Evolutionary conservation across 1,140 invertebrate species (phyloP), one percentile per base, ranked within the genome.

Genomic region (Artemia franciscana): DNA sequence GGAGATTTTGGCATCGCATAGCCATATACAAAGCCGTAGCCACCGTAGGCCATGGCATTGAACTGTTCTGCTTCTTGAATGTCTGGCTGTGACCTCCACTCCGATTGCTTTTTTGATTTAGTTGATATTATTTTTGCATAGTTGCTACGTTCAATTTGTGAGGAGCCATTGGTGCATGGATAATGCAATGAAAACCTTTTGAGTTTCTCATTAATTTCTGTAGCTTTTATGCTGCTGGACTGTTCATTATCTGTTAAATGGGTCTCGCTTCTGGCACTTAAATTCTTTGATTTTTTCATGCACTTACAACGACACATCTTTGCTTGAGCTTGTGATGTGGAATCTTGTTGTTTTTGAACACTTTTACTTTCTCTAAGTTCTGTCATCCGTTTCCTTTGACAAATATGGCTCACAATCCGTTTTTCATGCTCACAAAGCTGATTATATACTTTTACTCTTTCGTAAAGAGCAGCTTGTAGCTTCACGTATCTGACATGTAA

Each of bases 401-500:
- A 60, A 7, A 60, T 23, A 2, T 18, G 26, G 23, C 68, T 62
- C 51, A 75, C 60, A 24, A 92, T 76, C 68, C 90, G 84, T 62
- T 84, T 79, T 73, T 93, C 90, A 39, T 85, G 78, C 25, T 88
- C 76, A 68, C 84, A 86, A 3, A 93, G 74, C 60, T 84, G 78
- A 69, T 91, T 87, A 27, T 92, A 72, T 75, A 93, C 88, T 58
- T 80, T 78, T 74, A 90, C 81, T 71, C 91, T 90, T n/a, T 81
- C 80, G 71, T 91, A 86, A 5, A 93, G 74, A 25, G 86, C 77
- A 65, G 84, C 80, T 74, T 91, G 88, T 5, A 92, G 75, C 66
- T 91, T 84, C 57, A 92, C 87, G 67, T 91, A 92, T 57, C 88
- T 80, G 78, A 92, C 89, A 69, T 92, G 88, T 3, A 92, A 77